A percentile compares a stretch with the other conserved stretches of the same genome.
Conservation (phyloP, 1,140 invertebrate species). For the Oscheius sp. region DNA sequence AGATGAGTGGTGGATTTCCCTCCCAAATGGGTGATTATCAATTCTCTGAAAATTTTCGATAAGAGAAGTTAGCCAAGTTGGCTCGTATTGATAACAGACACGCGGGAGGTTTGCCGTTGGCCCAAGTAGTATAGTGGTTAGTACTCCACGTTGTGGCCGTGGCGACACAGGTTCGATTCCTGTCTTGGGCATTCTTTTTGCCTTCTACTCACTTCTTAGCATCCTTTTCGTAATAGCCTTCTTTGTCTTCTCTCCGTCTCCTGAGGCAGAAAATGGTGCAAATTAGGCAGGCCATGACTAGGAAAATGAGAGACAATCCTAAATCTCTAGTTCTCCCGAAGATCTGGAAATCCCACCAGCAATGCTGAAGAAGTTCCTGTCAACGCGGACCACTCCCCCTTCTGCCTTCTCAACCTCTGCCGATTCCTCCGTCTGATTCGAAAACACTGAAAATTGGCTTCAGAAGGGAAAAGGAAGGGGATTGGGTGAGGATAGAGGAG, state of each 20-base stretch:
- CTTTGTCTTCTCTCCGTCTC: not conserved
- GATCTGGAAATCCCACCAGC: not conserved
- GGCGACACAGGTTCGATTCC: slow-evolving; percentile 50
- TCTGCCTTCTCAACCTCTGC: not conserved
- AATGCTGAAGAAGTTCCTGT: not conserved
- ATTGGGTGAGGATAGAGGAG: not conserved
- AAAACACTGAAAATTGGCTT: not conserved
- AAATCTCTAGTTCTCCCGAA: not conserved
- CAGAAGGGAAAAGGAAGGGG: not conserved
- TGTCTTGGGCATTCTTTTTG: too few species aligned
- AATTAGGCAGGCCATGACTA: not conserved
- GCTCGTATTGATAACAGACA: not conserved
- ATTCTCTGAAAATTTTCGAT: slow-evolving; percentile 8
- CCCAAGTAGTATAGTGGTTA: slow-evolving; percentile 52
- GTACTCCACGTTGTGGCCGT: slow-evolving; percentile 54
- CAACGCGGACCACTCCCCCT: not conserved
- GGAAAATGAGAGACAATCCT: not conserved
- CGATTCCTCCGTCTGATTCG: not conserved
- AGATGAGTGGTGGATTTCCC: slow-evolving; percentile 3
- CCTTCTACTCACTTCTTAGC: not conserved
- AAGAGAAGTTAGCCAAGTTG: not conserved
- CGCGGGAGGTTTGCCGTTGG: too few species aligned
- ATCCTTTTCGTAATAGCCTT: not conserved
- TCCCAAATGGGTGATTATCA: slow-evolving; percentile 14
- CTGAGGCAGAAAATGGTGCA: slow-evolving; percentile 5